These are phyloP conservation scores for Clinocottus analis DNA, from an alignment of 2,113 vertebrate species.

Conservation along the genomic window DNA sequence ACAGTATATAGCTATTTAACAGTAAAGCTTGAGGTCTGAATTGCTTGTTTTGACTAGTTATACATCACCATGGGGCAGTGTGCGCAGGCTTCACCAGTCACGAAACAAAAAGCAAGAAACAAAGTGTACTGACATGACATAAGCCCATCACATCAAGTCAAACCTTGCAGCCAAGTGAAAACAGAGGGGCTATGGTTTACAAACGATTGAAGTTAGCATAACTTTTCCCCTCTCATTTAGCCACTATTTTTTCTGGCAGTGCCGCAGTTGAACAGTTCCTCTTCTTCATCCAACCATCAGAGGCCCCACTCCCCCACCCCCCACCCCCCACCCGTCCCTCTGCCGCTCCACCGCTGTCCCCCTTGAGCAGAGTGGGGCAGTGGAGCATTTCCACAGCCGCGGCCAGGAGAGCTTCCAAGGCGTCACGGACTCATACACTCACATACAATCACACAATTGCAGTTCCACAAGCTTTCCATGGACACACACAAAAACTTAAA, in stretches of 20 bases:
- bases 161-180: conserved; percentile 30
- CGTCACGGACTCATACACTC: conserved; percentile 50
- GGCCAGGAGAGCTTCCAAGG: conserved; percentile 70
- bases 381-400: conserved; percentile 74
- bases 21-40: neutral
- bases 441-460: conserved; percentile 37
- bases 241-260: conserved; percentile 21
- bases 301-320: conserved; percentile 20
- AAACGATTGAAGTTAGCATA: conserved; percentile 41
- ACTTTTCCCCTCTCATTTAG: conserved; percentile 55
- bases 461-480: conserved; percentile 52
- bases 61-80: neutral
- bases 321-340: conserved; percentile 19
- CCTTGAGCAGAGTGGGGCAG: conserved; percentile 54
- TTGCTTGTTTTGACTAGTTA: neutral
- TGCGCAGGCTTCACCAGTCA: neutral
- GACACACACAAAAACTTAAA: conserved; percentile 52
- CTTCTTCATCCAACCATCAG: conserved; percentile 44
- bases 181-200: conserved; percentile 42
- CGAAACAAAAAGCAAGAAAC: conserved; percentile 3
- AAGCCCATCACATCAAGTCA: conserved; percentile 26
- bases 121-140: conserved; percentile 24
- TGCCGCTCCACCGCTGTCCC: conserved; percentile 47
- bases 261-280: conserved; percentile 39
- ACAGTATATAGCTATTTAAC: neutral